Evolutionary conservation across 1,140 invertebrate genomes (phyloP).

Genomic region (Bombus consobrinus): DNA sequence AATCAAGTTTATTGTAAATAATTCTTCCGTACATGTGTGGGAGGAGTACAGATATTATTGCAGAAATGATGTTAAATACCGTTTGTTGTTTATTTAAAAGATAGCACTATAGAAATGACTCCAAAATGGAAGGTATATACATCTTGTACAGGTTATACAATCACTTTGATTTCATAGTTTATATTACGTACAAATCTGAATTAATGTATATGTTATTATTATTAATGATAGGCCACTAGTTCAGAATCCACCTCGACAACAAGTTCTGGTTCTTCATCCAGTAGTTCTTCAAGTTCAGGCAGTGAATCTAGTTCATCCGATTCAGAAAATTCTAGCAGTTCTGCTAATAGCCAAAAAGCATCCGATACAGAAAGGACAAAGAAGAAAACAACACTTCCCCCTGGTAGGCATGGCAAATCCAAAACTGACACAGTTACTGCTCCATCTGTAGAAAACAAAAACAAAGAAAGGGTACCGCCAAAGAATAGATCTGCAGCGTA

Average conservation of each 20-base stretch:
- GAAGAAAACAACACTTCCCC: conserved; percentile 81
- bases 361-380: conserved; percentile 81
- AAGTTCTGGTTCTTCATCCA: conserved; percentile 85
- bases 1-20: conserved; percentile 4
- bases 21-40: not conserved
- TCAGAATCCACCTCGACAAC: conserved; percentile 86
- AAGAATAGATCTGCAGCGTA: conserved; percentile 76
- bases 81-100: conserved; percentile 31
- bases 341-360: conserved; percentile 79
- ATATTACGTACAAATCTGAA: not conserved
- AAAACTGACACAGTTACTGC: conserved; percentile 75
- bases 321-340: conserved; percentile 87
- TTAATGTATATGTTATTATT: not conserved
- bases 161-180: not conserved
- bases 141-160: conserved; percentile 43
- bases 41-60: not conserved
- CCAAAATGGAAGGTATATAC: conserved; percentile 79
- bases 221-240: conserved; percentile 81
- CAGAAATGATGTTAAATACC: conserved; percentile 50
- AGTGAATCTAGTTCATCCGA: conserved; percentile 88
- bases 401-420: conserved; percentile 78
- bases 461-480: conserved; percentile 74
- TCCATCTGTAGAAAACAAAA: conserved; percentile 68
- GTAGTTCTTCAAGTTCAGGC: conserved; percentile 86
- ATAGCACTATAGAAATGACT: conserved; percentile 76